Evolutionary conservation across 2,113 vertebrate genomes (phyloP).

Genomic region (Lipophrys pholis): DNA sequence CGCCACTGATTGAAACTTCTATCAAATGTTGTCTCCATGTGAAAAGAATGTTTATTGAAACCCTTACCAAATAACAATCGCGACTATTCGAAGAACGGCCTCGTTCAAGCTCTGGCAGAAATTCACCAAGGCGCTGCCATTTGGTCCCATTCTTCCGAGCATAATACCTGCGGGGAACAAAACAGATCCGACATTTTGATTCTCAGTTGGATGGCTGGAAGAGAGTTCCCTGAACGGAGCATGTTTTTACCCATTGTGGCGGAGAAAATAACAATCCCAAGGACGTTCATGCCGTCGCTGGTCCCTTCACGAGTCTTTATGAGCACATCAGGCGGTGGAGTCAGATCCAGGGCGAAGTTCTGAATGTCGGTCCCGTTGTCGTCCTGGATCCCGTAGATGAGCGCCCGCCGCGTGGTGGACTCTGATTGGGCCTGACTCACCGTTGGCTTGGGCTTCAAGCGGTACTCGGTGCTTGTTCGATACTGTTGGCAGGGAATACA

Average conservation of each 20-base stretch:
- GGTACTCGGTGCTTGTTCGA: constrained; percentile 90
- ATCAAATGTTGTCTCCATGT: too few relatives aligned
- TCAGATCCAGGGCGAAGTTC: constrained; percentile 95
- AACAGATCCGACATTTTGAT: background rate
- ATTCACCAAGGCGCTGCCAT: constrained; percentile 92
- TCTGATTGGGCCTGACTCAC: constrained; percentile 74
- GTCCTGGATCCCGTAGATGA: constrained; percentile 92
- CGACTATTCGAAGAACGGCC: constrained; percentile 95
- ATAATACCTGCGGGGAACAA: constrained; percentile 88
- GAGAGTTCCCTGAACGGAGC: background rate
- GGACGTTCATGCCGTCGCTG: constrained; percentile 96
- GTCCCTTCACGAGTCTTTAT: constrained; percentile 91
- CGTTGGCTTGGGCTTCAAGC: constrained; percentile 84
- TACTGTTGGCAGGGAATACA: constrained; percentile 83
- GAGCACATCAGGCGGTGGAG: constrained; percentile 91
- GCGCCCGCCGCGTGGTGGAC: constrained; percentile 81
- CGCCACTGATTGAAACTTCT: too few relatives aligned
- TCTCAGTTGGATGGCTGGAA: too few relatives aligned
- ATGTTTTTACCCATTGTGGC: constrained; percentile 91
- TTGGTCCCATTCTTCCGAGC: constrained; percentile 96
- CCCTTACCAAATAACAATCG: constrained; percentile 93
- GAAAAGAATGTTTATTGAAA: too few relatives aligned
- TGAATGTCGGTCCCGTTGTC: constrained; percentile 91
- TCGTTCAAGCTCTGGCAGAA: constrained; percentile 98
- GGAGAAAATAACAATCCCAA: constrained; percentile 98